Conservation (phyloP, 2,888 invertebrate species). For the Biston stratarius region DNA sequence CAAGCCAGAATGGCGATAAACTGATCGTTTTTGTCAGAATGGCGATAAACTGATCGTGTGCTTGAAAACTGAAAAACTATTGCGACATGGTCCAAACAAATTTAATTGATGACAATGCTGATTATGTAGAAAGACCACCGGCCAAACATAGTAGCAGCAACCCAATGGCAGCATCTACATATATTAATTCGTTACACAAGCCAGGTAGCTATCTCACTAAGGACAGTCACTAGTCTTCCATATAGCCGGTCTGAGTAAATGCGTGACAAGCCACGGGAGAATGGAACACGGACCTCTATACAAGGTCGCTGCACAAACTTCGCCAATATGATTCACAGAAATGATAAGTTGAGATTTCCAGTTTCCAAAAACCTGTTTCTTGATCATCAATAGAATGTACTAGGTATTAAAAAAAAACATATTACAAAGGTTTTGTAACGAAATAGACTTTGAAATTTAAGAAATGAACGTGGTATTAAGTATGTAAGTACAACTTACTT, state of each 20-base stretch:
- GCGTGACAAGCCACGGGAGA: constrained; percentile 72
- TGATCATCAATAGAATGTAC: neutral
- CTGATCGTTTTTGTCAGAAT: too few species aligned
- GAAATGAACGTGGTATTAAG: constrained; percentile 6
- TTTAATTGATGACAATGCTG: too few species aligned
- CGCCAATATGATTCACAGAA: constrained; percentile 43
- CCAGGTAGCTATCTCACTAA: too few species aligned
- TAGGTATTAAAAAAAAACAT: neutral
- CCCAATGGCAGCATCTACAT: too few species aligned
- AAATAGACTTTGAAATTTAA: neutral
- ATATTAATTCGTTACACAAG: too few species aligned
- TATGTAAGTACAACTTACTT: constrained; percentile 32
- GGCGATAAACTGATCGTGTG: too few species aligned
- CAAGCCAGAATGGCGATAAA: too few species aligned
- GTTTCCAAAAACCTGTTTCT: constrained; percentile 38
- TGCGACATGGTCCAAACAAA: too few species aligned
- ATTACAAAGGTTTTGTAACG: neutral
- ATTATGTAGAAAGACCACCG: too few species aligned
- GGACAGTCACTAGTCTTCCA: constrained; percentile 1
- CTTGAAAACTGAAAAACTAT: too few species aligned
- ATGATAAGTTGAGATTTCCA: constrained; percentile 11
- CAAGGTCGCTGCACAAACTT: constrained; percentile 69
- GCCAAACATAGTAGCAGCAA: too few species aligned
- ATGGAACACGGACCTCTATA: constrained; percentile 71
- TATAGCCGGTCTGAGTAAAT: constrained; percentile 6